These are phyloP conservation scores for Phenganax stokvisi DNA, from an alignment of 92 coral and sea anemone genomes.

Conservation along the genomic window DNA sequence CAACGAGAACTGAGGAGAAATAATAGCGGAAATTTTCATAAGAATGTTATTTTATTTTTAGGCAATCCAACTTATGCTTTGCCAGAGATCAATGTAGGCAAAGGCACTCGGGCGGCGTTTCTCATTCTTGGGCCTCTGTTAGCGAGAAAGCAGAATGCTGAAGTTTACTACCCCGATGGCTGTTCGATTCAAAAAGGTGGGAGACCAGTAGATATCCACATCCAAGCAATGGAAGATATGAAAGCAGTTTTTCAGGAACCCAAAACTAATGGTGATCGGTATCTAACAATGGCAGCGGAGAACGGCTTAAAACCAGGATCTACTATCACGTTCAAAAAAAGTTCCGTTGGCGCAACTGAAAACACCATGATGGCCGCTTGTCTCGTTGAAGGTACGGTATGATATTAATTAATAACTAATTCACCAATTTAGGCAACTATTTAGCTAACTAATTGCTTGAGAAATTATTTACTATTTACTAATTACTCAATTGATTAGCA, in stretches of 20 bases:
- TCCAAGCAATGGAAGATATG: constrained; percentile 33
- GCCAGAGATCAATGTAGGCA: neutral
- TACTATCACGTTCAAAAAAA: constrained; percentile 1
- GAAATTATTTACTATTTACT: too few species aligned
- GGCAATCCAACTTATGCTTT: neutral
- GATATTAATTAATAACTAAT: neutral
- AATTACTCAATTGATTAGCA: too few species aligned
- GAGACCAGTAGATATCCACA: constrained; percentile 37
- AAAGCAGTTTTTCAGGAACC: constrained; percentile 21
- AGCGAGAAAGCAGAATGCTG: neutral
- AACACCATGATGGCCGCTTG: constrained; percentile 56
- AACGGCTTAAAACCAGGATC: constrained; percentile 22
- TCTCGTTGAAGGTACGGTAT: neutral
- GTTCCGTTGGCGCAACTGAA: constrained; percentile 57
- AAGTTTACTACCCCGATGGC: neutral
- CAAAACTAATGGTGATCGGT: neutral
- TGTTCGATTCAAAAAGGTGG: constrained; percentile 14
- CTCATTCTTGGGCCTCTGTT: constrained; percentile 22
- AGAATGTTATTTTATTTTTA: neutral
- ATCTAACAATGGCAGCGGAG: neutral
- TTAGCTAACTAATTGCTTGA: too few species aligned
- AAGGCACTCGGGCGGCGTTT: constrained; percentile 16
- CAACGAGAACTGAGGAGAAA: too few species aligned
- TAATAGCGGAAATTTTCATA: too few species aligned
- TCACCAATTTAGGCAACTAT: neutral